Conservation (phyloP, 2,888 invertebrate genomes). For the Mayetiola destructor region DNA sequence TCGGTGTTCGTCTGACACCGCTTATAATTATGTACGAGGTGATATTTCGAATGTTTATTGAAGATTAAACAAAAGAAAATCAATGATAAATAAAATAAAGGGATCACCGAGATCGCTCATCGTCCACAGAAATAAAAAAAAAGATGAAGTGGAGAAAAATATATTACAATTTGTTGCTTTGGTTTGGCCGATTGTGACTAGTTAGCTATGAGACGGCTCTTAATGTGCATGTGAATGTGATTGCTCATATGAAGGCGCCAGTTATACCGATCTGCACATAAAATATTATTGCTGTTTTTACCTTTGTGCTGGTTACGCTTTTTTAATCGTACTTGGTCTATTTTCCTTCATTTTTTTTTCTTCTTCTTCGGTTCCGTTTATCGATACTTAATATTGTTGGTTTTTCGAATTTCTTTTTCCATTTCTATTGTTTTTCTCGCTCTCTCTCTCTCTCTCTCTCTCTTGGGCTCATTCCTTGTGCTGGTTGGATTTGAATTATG, state of each 20-base stretch:
- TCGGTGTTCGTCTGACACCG: neutral
- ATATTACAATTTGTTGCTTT: too few relatives aligned
- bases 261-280: constrained; percentile 11
- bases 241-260: constrained; percentile 3
- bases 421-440: neutral
- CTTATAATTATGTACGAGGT: constrained; percentile 5
- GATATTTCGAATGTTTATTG: neutral
- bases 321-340: too few relatives aligned
- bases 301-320: neutral
- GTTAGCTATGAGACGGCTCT: too few relatives aligned
- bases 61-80: neutral
- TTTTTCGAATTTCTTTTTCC: neutral
- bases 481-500: constrained; percentile 12
- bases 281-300: constrained; percentile 12
- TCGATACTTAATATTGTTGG: constrained; percentile 1
- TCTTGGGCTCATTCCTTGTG: too few relatives aligned
- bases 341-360: neutral
- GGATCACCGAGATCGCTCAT: neutral
- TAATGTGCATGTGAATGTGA: constrained; percentile 1
- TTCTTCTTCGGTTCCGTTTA: neutral
- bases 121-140: neutral
- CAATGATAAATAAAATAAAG: neutral
- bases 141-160: neutral
- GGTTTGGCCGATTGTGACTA: too few relatives aligned
- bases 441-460: too few relatives aligned